Evolutionary conservation across 2,797 vertebrate genomes (phyloP).

Genomic region (Furcifer pardalis): DNA sequence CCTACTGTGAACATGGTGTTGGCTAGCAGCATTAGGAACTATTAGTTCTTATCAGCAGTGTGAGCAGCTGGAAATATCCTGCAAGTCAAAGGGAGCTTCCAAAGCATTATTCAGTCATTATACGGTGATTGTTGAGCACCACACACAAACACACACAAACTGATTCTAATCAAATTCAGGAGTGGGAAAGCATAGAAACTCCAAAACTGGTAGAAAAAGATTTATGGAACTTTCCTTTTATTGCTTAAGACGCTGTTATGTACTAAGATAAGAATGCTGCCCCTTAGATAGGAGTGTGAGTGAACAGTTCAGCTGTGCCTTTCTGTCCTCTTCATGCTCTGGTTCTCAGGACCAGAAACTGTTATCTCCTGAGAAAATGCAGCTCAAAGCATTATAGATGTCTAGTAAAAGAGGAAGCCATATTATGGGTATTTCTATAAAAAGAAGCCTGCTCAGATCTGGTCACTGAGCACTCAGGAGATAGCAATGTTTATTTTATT

Average conservation of each 20-base stretch:
- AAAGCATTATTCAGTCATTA: conserved; percentile 61
- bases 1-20: conserved; percentile 70
- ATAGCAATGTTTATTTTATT: conserved; percentile 49
- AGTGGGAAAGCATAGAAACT: conserved; percentile 58
- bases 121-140: conserved; percentile 54
- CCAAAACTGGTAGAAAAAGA: conserved; percentile 62
- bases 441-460: conserved; percentile 63
- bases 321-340: conserved; percentile 70
- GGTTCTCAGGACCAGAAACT: conserved; percentile 70
- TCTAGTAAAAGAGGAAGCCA: conserved; percentile 70
- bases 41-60: conserved; percentile 71
- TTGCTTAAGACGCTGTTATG: conserved; percentile 69
- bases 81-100: conserved; percentile 56
- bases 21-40: conserved; percentile 70
- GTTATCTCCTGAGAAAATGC: conserved; percentile 75
- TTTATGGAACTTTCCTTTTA: conserved; percentile 66
- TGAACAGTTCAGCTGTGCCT: conserved; percentile 64
- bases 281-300: conserved; percentile 65
- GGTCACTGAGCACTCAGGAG: conserved; percentile 64
- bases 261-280: conserved; percentile 66
- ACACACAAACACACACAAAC: conserved; percentile 36
- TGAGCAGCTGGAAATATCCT: conserved; percentile 71
- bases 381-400: conserved; percentile 76
- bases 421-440: conserved; percentile 77
- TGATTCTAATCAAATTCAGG: conserved; percentile 69